Conservation (phyloP, 2,113 vertebrate genomes). For the Emberiza fucata region DNA sequence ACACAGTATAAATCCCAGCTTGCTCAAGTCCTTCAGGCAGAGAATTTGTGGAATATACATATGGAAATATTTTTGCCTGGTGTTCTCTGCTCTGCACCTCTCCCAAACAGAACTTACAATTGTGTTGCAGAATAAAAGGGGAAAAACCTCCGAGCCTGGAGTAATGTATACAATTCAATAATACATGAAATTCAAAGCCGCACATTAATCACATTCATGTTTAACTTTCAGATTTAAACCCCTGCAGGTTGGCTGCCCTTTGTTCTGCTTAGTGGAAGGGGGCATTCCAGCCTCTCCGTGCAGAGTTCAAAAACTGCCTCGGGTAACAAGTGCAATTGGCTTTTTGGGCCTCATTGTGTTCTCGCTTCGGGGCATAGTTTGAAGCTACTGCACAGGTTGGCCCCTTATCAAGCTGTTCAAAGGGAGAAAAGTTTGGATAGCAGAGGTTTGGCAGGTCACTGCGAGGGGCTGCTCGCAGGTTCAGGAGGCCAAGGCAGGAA, state of each 20-base stretch:
- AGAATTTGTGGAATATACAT: slow-evolving; percentile 50
- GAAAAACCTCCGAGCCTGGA: slow-evolving; percentile 48
- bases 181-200: slow-evolving; percentile 59
- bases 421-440: slow-evolving; percentile 1
- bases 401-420: slow-evolving; percentile 45
- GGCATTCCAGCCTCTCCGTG: slow-evolving; percentile 19
- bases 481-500: slow-evolving; percentile 1
- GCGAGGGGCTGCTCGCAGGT: neutral
- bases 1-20: slow-evolving; percentile 52
- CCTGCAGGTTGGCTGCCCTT: slow-evolving; percentile 52
- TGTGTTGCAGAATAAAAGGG: slow-evolving; percentile 47
- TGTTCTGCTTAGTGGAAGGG: slow-evolving; percentile 56
- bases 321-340: slow-evolving; percentile 56
- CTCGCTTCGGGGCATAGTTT: neutral
- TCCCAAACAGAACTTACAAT: slow-evolving; percentile 45
- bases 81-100: slow-evolving; percentile 36
- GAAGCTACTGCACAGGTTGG: slow-evolving; percentile 40
- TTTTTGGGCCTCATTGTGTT: slow-evolving; percentile 27
- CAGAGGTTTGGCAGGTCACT: slow-evolving; percentile 37
- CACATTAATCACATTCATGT: slow-evolving; percentile 64
- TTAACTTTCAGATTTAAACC: slow-evolving; percentile 52
- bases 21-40: slow-evolving; percentile 37
- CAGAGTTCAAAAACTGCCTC: slow-evolving; percentile 58
- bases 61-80: slow-evolving; percentile 61
- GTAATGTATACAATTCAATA: slow-evolving; percentile 57